These are phyloP conservation scores for Napeogenes sylphis DNA, from an alignment of 2,888 invertebrate genomes.

Conservation along the genomic window DNA sequence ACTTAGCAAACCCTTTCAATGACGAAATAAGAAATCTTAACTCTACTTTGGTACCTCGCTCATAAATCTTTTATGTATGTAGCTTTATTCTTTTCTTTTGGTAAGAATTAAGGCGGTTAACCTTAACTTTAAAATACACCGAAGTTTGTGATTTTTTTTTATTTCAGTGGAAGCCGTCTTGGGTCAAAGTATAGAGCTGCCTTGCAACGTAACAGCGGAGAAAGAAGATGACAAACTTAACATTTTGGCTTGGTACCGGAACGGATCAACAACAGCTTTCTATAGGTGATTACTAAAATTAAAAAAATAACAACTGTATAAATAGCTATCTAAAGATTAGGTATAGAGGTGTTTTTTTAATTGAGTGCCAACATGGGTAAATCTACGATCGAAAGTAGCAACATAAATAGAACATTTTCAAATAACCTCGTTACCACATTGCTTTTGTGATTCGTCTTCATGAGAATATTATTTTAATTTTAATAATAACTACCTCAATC, in stretches of 20 bases:
- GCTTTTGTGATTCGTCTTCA: not conserved
- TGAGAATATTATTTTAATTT: not conserved
- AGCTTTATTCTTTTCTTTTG: too few relatives aligned
- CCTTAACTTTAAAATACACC: not conserved
- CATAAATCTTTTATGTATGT: too few relatives aligned
- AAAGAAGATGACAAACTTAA: slow-evolving; percentile 55
- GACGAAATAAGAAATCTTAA: too few relatives aligned
- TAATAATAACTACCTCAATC: not conserved
- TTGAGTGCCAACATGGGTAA: too few relatives aligned
- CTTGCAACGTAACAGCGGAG: slow-evolving; percentile 62
- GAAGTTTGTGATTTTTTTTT: slow-evolving; percentile 13
- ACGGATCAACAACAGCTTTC: slow-evolving; percentile 58
- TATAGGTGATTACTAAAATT: slow-evolving; percentile 55
- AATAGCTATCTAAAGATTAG: too few relatives aligned
- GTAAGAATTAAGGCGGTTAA: too few relatives aligned
- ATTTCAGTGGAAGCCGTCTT: slow-evolving; percentile 58
- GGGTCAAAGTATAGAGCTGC: slow-evolving; percentile 59
- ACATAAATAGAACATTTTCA: too few relatives aligned
- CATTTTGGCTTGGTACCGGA: slow-evolving; percentile 65
- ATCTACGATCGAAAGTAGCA: too few relatives aligned
- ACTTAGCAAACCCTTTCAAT: too few relatives aligned
- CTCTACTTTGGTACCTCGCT: too few relatives aligned
- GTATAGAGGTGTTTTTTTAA: too few relatives aligned
- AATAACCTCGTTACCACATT: too few relatives aligned
- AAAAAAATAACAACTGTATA: slow-evolving; percentile 6